phyloP scores from a whole-genome alignment of 2,888 invertebrate species.

The Megamerina dolium region DNA sequence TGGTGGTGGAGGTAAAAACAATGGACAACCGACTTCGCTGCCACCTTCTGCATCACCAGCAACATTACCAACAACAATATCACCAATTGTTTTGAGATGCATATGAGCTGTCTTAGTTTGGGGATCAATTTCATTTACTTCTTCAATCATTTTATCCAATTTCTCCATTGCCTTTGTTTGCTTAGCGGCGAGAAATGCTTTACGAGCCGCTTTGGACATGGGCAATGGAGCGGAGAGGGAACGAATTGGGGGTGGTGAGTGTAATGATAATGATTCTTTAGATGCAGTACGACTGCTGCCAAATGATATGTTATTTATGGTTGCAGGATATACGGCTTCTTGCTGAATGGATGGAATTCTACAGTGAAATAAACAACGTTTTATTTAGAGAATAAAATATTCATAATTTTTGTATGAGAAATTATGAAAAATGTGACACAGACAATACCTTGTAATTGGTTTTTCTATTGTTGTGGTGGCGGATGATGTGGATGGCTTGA shows the following conservation, averaged over 20 bases:
- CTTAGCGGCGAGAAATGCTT: constrained; percentile 44
- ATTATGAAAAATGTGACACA: too few relatives aligned
- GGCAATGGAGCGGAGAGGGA: constrained; percentile 35
- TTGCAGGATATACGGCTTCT: background rate
- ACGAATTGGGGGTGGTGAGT: constrained; percentile 35
- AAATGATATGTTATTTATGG: constrained; percentile 22
- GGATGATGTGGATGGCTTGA: constrained; percentile 18
- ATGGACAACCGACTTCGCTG: constrained; percentile 32
- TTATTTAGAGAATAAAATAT: too few relatives aligned
- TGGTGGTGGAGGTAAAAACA: constrained; percentile 36
- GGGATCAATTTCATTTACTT: constrained; percentile 43
- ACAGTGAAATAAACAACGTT: too few relatives aligned
- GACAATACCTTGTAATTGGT: constrained; percentile 29
- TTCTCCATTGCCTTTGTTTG: constrained; percentile 48
- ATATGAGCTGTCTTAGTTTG: constrained; percentile 37
- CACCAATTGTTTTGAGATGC: constrained; percentile 29
- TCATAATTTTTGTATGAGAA: too few relatives aligned
- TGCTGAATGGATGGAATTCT: too few relatives aligned
- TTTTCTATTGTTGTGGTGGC: constrained; percentile 30
- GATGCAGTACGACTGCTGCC: constrained; percentile 28
- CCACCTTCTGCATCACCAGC: constrained; percentile 24
- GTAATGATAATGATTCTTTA: constrained; percentile 32
- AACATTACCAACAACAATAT: constrained; percentile 24
- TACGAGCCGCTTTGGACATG: constrained; percentile 42
- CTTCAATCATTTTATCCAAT: constrained; percentile 50